phyloP scores from a whole-genome alignment of 2,797 vertebrate species.

The Scomberomorus guttatus region DNA sequence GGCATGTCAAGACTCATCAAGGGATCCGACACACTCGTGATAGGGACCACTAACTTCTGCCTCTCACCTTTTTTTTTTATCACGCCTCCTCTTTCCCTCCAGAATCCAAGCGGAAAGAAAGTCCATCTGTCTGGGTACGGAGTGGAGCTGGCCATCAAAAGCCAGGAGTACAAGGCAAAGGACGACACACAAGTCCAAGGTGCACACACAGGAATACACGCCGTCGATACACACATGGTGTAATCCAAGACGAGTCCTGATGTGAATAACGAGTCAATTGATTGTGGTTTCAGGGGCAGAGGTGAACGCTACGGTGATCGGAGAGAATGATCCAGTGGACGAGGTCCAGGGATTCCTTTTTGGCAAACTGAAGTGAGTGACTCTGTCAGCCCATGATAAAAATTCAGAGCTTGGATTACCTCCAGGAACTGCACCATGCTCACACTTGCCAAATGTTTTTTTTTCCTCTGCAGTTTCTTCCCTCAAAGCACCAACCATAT shows the following conservation, averaged over 20 bases:
- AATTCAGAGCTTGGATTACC: conserved; percentile 59
- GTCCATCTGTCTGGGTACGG: conserved; percentile 97
- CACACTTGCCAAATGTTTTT: conserved; percentile 32
- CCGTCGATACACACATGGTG: conserved; percentile 27
- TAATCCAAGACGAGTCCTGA: conserved; percentile 50
- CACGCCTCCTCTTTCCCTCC: conserved; percentile 3
- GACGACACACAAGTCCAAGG: conserved; percentile 99
- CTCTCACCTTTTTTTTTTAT: conserved; percentile 14
- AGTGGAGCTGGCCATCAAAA: conserved; percentile 98
- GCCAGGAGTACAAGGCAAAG: conserved; percentile 98
- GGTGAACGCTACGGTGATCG: conserved; percentile 93
- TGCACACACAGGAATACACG: conserved; percentile 57
- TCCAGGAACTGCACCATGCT: conserved; percentile 49
- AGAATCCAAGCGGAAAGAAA: conserved; percentile 89
- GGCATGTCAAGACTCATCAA: neutral
- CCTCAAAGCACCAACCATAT: conserved; percentile 22
- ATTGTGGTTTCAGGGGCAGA: conserved; percentile 87
- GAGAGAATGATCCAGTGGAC: conserved; percentile 95
- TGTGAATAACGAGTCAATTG: conserved; percentile 64
- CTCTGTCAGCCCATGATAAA: conserved; percentile 56
- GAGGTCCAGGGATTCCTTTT: conserved; percentile 99
- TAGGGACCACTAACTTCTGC: neutral
- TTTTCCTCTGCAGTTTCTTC: conserved; percentile 14
- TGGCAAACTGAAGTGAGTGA: conserved; percentile 94
- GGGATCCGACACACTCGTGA: neutral